These are phyloP conservation scores for Thymallus thymallus DNA, from an alignment of 2,113 vertebrate genomes.

Conservation along the genomic window DNA sequence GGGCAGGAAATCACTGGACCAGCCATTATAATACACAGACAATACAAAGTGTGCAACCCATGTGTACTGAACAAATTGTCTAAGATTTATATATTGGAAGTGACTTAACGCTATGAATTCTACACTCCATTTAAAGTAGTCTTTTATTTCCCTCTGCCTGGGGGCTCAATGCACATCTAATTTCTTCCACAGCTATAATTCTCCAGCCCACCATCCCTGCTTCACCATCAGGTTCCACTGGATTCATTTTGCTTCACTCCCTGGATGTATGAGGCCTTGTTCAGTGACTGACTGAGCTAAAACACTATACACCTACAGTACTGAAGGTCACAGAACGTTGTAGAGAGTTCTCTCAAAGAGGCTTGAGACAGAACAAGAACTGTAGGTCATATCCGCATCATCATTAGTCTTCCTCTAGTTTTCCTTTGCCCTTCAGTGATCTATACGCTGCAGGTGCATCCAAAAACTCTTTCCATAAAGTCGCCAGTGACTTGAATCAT, in stretches of 20 bases:
- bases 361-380: background rate
- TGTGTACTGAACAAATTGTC: slow-evolving; percentile 81
- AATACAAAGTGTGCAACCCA: slow-evolving; percentile 78
- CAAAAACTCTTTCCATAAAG: background rate
- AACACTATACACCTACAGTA: background rate
- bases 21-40: slow-evolving; percentile 54
- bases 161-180: slow-evolving; percentile 84
- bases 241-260: slow-evolving; percentile 77
- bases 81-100: slow-evolving; percentile 87
- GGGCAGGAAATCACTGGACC: slow-evolving; percentile 15
- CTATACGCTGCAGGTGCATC: background rate
- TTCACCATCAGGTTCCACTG: slow-evolving; percentile 76
- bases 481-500: background rate
- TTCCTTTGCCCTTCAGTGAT: background rate
- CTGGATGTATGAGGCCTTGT: background rate
- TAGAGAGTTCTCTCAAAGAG: background rate
- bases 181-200: slow-evolving; percentile 88
- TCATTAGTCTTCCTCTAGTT: background rate
- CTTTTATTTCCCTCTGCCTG: slow-evolving; percentile 85
- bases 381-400: background rate
- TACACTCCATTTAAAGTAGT: slow-evolving; percentile 90
- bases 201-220: slow-evolving; percentile 80
- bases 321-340: background rate
- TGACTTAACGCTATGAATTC: slow-evolving; percentile 88
- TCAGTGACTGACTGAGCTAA: background rate